Evolutionary conservation across 2,797 vertebrate genomes (phyloP), one percentile per base, ranked within the genome.

Genomic region (Neomorphus geoffroyi): DNA sequence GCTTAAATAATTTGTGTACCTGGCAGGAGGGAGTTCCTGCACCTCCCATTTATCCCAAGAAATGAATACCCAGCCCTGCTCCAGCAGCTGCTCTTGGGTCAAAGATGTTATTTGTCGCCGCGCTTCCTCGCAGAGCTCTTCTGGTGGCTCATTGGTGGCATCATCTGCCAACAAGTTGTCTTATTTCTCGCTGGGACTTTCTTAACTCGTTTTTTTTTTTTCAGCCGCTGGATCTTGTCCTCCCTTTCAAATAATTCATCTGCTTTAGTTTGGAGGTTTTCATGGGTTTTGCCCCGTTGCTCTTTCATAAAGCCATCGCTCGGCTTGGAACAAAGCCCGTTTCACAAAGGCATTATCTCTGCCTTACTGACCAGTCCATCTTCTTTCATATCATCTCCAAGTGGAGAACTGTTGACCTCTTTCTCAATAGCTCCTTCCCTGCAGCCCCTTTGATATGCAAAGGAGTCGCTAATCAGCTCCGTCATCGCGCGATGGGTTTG

Each of bases 81-180:
- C 33, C 48, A 1, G 21, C 62, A 9, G 9, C 27, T 2, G 22
- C 13, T 54, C 67, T 53, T 6, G 0, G 46, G 21, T 72, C 67
- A 48, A n/a, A 41, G 64, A 5, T 35, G 0, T 8, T 14, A 3
- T 26, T 13, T 30, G 54, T 10, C 2, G 3, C n/a, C 30, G 66
- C 27, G 11, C 32, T 35, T 61, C 72, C 61, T 33, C 17, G 65
- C 33, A 6, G 1, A 35, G 58, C 46, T 66, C 58, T 28, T 30
- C 65, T 69, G 89, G 45, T 65, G 71, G 57, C 24, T 50, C 62
- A 10, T 16, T 37, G 64, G 56, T 37, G 17, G 50, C 62, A 3
- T 57, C 39, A 18, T 6, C 58, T 32, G 58, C 88, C 80, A 27
- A 21, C 57, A 23, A 30, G 27, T 51, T 30, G 41, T 56, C 62